Evolutionary conservation across 2,113 vertebrate species (phyloP), one percentile per base, ranked within the genome.

Genomic region (Aspidoscelis tigris): DNA sequence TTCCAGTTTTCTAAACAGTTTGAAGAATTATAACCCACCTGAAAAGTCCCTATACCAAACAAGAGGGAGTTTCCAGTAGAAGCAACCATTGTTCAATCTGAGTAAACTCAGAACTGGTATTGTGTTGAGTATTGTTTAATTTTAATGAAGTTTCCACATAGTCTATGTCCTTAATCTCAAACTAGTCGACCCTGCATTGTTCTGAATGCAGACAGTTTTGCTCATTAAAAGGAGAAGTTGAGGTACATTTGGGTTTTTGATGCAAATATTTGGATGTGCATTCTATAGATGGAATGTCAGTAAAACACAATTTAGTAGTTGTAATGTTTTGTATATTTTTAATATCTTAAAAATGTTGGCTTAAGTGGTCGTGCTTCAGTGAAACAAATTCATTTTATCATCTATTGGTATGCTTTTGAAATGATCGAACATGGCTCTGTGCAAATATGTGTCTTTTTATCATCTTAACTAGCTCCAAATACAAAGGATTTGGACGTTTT

Each of bases 401-500:
- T 71, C 44, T 78, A 72, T 80, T 88, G 71, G 81, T 55, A 5
- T 4, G 75, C 55, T 47, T 89, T 72, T 90, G 43, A 72, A 86
- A 0, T 88, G 84, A 84, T 61, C 41, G 53, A 66, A 21, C 79
- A 4, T 55, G 65, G 1, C 47, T 65, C 90, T 81, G 80, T 22
- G 0, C 24, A 58, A 33, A 79, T 58, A 61, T 5, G 75, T 72
- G 47, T 86, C 84, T 88, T 77, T 86, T 9, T 39, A 43, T 26
- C 83, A 24, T 84, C 92, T 88, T 93, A 74, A 77, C 50, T 88
- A 99, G 98, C 98, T 87, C 95, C 96, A 61, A 98, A 99, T 90
- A 98, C 98, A 66, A 98, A 97, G 95, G 98, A 99, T 84, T 92
- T 99, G 93, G 98, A 99, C 61, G 97, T 99, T 91, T 99, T 97